Conservation (phyloP, 2,888 invertebrate species). For the Diabrotica balteata region DNA sequence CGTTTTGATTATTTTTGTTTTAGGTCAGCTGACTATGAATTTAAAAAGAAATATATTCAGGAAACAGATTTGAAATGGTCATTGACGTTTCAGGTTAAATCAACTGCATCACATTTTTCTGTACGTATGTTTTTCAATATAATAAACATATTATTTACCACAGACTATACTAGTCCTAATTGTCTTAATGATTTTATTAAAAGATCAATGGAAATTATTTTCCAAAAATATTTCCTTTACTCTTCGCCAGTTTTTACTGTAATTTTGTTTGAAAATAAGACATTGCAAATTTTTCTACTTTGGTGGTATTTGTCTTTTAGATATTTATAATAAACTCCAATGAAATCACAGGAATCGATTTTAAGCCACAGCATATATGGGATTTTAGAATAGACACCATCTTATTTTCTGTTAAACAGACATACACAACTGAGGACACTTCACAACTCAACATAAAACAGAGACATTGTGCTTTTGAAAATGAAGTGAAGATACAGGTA, state of each 20-base stretch:
- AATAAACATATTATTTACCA: too few species aligned
- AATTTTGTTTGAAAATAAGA: too few species aligned
- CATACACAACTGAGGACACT: constrained; percentile 79
- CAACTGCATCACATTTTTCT: constrained; percentile 42
- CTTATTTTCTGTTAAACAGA: constrained; percentile 76
- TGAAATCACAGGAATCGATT: constrained; percentile 74
- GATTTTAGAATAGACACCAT: constrained; percentile 67
- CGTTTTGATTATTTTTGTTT: too few species aligned
- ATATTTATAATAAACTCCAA: constrained; percentile 73
- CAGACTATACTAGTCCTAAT: too few species aligned
- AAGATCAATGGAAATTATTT: too few species aligned
- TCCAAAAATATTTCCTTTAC: not conserved
- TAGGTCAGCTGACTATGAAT: constrained; percentile 52
- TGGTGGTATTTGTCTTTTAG: constrained; percentile 49
- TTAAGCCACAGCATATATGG: constrained; percentile 76
- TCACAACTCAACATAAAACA: constrained; percentile 72
- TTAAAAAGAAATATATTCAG: constrained; percentile 66
- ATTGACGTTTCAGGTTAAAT: constrained; percentile 61
- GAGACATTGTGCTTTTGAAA: constrained; percentile 74
- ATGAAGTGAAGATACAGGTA: constrained; percentile 67
- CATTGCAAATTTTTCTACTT: too few species aligned
- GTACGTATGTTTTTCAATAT: constrained; percentile 42
- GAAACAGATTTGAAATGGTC: constrained; percentile 75
- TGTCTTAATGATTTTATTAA: too few species aligned
- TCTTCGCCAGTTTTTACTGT: constrained; percentile 2